Evolutionary conservation across 2,797 vertebrate genomes (phyloP), one percentile per base, ranked within the genome.

Genomic region (Mormyrus proboscirostris): DNA sequence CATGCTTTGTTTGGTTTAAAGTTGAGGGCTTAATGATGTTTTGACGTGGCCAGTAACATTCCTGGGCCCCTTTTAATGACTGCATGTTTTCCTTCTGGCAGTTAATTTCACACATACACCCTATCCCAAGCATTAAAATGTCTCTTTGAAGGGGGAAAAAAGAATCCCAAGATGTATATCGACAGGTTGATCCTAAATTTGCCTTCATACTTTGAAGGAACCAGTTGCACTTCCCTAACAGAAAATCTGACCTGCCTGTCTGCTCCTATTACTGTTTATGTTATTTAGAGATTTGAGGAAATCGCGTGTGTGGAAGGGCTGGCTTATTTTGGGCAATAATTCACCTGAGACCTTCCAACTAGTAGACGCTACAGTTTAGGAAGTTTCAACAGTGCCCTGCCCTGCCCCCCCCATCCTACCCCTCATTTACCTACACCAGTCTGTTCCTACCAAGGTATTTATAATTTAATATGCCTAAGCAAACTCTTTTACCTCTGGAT

Each of bases 161-260:
- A 47, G 19, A 82, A 82, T 47, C 16, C 76, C 82, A 85, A 51
- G 44, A 51, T 85, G 47, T 3, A 51, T 85, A 85, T 85, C 47
- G 10, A 85, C 82, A 85, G 47, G 49, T 85, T 49, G 87, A 88
- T 88, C 59, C 44, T 62, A 88, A 88, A 88, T 65, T 25, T 85
- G 82, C 82, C 49, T 85, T 51, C n/a, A 51, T 57, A 10, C 51
- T 57, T 86, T 86, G 50, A 57, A 59, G 29, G 29, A 57, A 55
- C 85, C 85, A 85, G 50, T 41, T 41, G 22, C 49, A 86, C 51
- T 85, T 25, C 10, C 22, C 49, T 22, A 85, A 53, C 44, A 53
- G 83, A 86, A 86, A 86, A n/a, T n/a, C 49, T 59, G 29, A 50
- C 14, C 10, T 4, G 51, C 38, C 49, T 57, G 85, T 51, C 82